Percentiles rank a stretch among this genome's conserved stretches.
These are phyloP conservation scores for Bimastos eiseni DNA, from an alignment of 2,888 invertebrate genomes.

Conservation along the genomic window DNA sequence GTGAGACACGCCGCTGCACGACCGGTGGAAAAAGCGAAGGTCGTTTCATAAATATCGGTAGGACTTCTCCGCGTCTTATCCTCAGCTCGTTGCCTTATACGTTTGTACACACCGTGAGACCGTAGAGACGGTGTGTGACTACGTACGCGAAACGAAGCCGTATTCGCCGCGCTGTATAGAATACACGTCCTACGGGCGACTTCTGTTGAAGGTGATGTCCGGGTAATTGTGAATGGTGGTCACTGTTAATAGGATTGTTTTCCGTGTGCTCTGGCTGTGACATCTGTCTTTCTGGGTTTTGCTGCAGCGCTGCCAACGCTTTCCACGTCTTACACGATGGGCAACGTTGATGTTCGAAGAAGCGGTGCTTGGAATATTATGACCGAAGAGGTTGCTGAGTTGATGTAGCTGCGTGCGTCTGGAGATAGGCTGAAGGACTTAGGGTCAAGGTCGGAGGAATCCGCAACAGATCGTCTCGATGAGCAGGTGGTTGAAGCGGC, in stretches of 20 bases:
- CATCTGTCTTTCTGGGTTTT: not conserved
- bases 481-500: not conserved
- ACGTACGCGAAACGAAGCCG: not conserved
- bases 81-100: no score
- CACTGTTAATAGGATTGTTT: not conserved
- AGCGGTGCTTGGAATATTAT: not conserved
- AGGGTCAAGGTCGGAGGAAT: not conserved
- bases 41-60: not conserved
- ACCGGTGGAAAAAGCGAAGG: constrained; percentile 4
- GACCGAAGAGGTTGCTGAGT: not conserved
- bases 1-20: not conserved
- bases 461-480: not conserved
- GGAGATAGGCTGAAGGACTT: not conserved
- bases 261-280: not conserved
- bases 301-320: not conserved
- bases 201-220: not conserved
- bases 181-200: not conserved
- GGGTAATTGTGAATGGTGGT: not conserved
- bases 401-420: not conserved
- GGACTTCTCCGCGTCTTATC: no score
- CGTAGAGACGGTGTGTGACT: no score
- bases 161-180: not conserved
- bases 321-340: not conserved
- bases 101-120: no score
- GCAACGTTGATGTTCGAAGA: not conserved